Percentiles rank a stretch among this genome's conserved stretches.
Conservation (phyloP, 2,797 vertebrate species). For the Orestias chungarensis region DNA sequence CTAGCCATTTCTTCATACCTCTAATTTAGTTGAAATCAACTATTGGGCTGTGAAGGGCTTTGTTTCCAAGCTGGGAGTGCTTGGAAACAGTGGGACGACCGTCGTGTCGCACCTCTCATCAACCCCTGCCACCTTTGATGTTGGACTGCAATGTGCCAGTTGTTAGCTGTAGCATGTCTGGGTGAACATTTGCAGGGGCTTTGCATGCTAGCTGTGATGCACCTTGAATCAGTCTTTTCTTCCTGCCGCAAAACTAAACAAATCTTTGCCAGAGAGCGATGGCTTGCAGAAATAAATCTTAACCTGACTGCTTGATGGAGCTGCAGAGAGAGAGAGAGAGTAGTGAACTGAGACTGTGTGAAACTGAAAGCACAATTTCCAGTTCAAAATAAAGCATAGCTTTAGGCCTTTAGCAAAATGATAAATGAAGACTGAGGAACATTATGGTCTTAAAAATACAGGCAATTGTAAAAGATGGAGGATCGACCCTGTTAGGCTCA, state of each 20-base stretch:
- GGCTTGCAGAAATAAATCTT: constrained; percentile 34
- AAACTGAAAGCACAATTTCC: constrained; percentile 6
- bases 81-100: constrained; percentile 43
- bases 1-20: background rate
- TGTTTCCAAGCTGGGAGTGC: constrained; percentile 11
- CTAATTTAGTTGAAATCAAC: constrained; percentile 1
- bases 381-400: constrained; percentile 31
- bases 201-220: constrained; percentile 37
- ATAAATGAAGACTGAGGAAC: background rate
- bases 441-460: background rate
- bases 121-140: constrained; percentile 29
- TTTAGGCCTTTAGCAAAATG: background rate
- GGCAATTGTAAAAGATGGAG: background rate
- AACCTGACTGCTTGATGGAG: constrained; percentile 28
- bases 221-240: constrained; percentile 50
- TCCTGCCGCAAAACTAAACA: constrained; percentile 51
- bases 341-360: background rate
- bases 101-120: constrained; percentile 59
- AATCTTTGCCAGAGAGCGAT: constrained; percentile 36
- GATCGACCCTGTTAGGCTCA: background rate
- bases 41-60: constrained; percentile 24
- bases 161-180: constrained; percentile 37
- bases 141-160: constrained; percentile 28
- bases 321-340: constrained; percentile 15
- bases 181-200: constrained; percentile 38